phyloP scores from a whole-genome alignment of 2,888 invertebrate species.

The Sepiola atlantica region DNA sequence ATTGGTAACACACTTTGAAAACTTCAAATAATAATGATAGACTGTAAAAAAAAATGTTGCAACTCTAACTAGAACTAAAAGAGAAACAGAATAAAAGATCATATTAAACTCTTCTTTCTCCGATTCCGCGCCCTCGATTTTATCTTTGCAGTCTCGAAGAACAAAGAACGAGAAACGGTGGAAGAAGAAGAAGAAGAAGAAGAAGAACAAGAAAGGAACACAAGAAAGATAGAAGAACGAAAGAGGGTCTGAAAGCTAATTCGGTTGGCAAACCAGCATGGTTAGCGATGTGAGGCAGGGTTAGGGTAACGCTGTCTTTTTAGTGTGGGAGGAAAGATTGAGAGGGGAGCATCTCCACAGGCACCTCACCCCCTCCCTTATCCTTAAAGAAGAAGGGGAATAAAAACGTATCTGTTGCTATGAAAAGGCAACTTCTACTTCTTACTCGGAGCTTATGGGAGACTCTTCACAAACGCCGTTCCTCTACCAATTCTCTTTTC shows the following conservation, averaged over 20 bases:
- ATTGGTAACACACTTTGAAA: no score
- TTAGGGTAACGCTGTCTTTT: not conserved
- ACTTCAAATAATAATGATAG: no score
- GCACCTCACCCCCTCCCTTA: no score
- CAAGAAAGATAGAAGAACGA: not conserved
- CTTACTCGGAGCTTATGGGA: not conserved
- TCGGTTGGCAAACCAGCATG: not conserved
- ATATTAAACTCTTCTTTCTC: not conserved
- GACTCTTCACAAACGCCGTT: not conserved
- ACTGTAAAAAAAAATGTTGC: not conserved
- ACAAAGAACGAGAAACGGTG: not conserved
- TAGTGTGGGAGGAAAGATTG: not conserved
- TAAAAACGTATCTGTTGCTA: not conserved
- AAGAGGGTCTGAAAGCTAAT: not conserved
- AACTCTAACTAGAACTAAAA: not conserved
- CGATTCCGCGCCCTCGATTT: not conserved
- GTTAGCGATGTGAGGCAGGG: not conserved
- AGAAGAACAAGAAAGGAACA: not conserved
- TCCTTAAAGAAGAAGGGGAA: not conserved
- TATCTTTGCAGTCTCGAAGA: not conserved
- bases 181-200: not conserved
- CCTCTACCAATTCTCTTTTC: not conserved
- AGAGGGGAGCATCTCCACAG: no score
- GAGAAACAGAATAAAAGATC: not conserved
- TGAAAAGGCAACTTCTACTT: not conserved